Evolutionary conservation across 2,888 invertebrate species (phyloP), one percentile per base, ranked within the genome.

Genomic region (Trachelus stipa): DNA sequence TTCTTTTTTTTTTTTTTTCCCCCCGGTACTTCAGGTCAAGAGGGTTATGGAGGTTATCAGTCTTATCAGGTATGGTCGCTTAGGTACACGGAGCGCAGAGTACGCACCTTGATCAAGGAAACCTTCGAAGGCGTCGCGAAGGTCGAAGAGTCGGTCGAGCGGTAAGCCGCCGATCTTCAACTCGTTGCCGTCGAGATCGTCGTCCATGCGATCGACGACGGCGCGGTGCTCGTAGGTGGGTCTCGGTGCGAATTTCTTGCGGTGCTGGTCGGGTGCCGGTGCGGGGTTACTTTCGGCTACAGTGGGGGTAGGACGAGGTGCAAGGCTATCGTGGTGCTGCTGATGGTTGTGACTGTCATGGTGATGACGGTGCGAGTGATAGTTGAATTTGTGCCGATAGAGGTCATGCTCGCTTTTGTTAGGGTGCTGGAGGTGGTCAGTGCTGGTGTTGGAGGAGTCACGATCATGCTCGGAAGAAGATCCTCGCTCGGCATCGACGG

Each of bases 101-200:
- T 94, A 92, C 89, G 94, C 94, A 92, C 94, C 94, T 89, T 94
- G 94, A 92, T 94, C 94, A 91, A 94, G 93, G 92, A 94, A 93
- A 90, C 94, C 93, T 91, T 94, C 93, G 92, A 94, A 93, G 90
- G 93, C 93, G 91, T 94, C 94, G 88, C 93, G 94, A 83, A 94
- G 92, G 86, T 94, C 93, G 85, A 93, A 93, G 92, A 94, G 93
- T 90, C 93, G 93, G 87, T 94, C 94, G 91, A 94, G 92, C 83
- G 94, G 92, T 83, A 93, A 93, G 79, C 92, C 92, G 71, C 85
- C 87, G 83, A 91, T 85, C 86, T 83, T 85, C 84, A 88, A 88
- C 84, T 90, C 88, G 81, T 77, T 80, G 81, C 87, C 86, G 91
- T 91, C 83, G 92, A 92, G 84, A 90, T 91, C 92, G 92, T 92